A percentile compares a stretch with the other conserved stretches of the same genome.
Evolutionary conservation across 2,113 vertebrate genomes (phyloP).

Genomic region (Cyprinodon brontotheroides): DNA sequence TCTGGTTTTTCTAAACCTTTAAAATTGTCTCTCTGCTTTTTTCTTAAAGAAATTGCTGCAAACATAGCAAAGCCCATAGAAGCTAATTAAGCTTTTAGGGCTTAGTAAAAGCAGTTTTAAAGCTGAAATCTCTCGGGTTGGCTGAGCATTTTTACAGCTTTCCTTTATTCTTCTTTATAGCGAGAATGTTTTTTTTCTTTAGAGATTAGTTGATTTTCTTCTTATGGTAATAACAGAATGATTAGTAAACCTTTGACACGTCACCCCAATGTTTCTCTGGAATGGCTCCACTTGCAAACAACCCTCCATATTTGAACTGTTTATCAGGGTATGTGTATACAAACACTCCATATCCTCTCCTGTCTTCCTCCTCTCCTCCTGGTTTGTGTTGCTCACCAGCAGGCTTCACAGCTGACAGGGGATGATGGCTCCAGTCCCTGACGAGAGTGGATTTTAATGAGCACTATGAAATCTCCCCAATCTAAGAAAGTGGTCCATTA

Average conservation of each 20-base stretch:
- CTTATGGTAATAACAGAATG: neutral
- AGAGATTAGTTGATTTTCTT: neutral
- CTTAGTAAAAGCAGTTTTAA: neutral
- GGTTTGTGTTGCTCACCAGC: slow-evolving; percentile 26
- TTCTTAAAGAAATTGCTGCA: neutral
- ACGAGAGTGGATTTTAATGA: slow-evolving; percentile 64
- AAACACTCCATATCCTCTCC: slow-evolving; percentile 20
- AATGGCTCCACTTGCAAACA: slow-evolving; percentile 22
- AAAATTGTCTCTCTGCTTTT: neutral
- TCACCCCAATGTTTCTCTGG: slow-evolving; percentile 26
- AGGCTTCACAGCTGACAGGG: slow-evolving; percentile 37
- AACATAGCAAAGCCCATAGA: neutral
- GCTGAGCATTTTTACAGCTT: neutral
- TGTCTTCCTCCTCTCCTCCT: neutral
- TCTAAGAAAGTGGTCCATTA: slow-evolving; percentile 50
- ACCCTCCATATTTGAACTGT: slow-evolving; percentile 31
- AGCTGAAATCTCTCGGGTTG: neutral
- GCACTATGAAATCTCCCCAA: slow-evolving; percentile 51
- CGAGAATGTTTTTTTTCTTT: neutral
- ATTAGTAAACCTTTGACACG: neutral
- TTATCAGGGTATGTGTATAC: slow-evolving; percentile 22
- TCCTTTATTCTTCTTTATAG: neutral
- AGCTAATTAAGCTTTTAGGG: neutral
- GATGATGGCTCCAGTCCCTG: slow-evolving; percentile 41
- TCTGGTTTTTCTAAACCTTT: neutral